Base-by-base conservation (phyloP, 2,797 vertebrate genomes). In the Anas flavirostris region DNA sequence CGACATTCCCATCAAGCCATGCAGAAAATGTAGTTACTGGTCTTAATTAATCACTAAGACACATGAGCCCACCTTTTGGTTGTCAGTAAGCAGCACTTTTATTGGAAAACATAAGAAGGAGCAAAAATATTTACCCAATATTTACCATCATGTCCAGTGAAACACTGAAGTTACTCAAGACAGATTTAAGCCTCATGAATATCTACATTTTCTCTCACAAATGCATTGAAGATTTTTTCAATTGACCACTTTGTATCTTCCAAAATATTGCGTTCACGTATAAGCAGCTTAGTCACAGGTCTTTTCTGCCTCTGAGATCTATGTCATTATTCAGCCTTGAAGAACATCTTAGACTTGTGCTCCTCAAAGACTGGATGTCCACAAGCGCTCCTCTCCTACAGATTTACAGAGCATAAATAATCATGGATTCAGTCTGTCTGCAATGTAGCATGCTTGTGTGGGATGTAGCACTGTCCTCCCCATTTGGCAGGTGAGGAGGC, bases 401-500 rank as follows among this genome's bases (percentile, higher is more conserved):
- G 37, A 7, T 86, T 69, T 53, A 29, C 10, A 90, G 76, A 81
- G 44, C 55, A 70, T 67, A 82, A 83, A 76, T 29, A 60, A 44
- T 69, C 4, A 3, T 39, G 46, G 90, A 76, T 86, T 84, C 69
- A 78, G 62, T 43, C 89, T 93, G 43, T 31, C 75, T 94, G 56
- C 67, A 77, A 77, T 22, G n/a, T 6, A 73, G 48, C 0, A 0
- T 64, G 60, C 79, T 88, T 94, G 91, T 58, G 94, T 89, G 91
- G 87, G 93, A 92, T 50, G 84, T 69, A 80, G 73, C 62, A 55
- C 86, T 93, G 93, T 93, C 92, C 94, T 95, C 84, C 84, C 41
- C 53, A 62, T 80, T 95, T 95, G 82, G 93, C 73, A 94, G 94
- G 94, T 95, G 91, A 95, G 76, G 66, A 96, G 79, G 88, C 92